phyloP scores from a whole-genome alignment of 2,113 vertebrate genomes.

The Dendrocopos noguchii region DNA sequence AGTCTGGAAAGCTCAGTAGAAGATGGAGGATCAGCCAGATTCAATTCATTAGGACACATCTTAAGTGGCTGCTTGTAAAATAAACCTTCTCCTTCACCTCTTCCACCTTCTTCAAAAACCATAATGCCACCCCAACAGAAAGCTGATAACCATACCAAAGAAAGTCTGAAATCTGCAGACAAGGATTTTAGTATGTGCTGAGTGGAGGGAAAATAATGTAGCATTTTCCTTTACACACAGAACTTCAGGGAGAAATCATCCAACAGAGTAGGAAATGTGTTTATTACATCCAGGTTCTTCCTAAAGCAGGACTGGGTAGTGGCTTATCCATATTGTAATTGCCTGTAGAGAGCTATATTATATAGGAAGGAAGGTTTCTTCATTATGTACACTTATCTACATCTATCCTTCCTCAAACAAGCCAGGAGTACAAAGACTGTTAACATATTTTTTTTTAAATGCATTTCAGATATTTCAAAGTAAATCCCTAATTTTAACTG shows the following conservation, averaged over 20 bases:
- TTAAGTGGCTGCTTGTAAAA: slow-evolving; percentile 61
- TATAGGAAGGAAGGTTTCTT: not conserved
- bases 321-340: not conserved
- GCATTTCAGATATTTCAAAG: not conserved
- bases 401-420: not conserved
- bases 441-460: not conserved
- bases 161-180: slow-evolving; percentile 29
- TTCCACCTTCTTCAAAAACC: slow-evolving; percentile 41
- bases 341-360: not conserved
- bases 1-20: slow-evolving; percentile 80
- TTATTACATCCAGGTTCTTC: not conserved
- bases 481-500: not conserved
- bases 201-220: slow-evolving; percentile 26
- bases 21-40: slow-evolving; percentile 60
- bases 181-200: slow-evolving; percentile 45
- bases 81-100: not conserved
- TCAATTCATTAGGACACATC: slow-evolving; percentile 64
- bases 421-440: not conserved
- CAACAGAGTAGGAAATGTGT: slow-evolving; percentile 28
- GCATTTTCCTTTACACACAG: not conserved
- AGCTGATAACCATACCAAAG: slow-evolving; percentile 51
- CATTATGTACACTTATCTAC: not conserved
- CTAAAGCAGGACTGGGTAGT: rapidly evolving
- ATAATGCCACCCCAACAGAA: slow-evolving; percentile 18
- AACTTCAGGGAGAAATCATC: slow-evolving; percentile 9